Conservation (phyloP, 2,113 vertebrate genomes). For the Microcebus jonahi region DNA sequence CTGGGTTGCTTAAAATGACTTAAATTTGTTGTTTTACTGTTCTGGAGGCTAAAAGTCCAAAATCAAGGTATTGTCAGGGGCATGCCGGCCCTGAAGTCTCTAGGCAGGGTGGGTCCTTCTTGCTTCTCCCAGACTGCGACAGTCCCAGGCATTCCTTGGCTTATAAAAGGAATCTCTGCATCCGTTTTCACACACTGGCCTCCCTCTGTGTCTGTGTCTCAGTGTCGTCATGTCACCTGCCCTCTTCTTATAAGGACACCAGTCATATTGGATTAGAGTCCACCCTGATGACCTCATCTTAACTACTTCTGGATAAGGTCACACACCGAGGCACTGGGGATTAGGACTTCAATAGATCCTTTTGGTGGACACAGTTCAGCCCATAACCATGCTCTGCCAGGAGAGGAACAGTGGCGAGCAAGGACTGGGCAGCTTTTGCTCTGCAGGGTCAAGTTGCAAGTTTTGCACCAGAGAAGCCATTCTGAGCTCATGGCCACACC, state of each 20-base stretch:
- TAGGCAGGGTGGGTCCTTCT: not conserved
- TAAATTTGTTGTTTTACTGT: not conserved
- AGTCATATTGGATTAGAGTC: not conserved
- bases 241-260: not conserved
- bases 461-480: not conserved
- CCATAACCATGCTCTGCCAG: not conserved
- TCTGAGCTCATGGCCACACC: constrained; percentile 43
- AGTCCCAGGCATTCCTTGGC: not conserved
- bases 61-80: not conserved
- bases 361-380: not conserved
- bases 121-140: not conserved
- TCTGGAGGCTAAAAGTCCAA: not conserved
- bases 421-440: not conserved
- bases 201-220: not conserved
- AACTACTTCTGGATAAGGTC: constrained; percentile 24
- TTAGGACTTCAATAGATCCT: not conserved
- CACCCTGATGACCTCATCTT: not conserved
- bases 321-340: not conserved
- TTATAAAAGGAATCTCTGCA: not conserved
- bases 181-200: not conserved
- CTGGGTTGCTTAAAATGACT: not conserved
- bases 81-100: not conserved
- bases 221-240: not conserved
- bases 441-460: not conserved
- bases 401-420: not conserved